Evolutionary conservation across 2,888 invertebrate genomes (phyloP).

Genomic region (Ametastegia equiseti): DNA sequence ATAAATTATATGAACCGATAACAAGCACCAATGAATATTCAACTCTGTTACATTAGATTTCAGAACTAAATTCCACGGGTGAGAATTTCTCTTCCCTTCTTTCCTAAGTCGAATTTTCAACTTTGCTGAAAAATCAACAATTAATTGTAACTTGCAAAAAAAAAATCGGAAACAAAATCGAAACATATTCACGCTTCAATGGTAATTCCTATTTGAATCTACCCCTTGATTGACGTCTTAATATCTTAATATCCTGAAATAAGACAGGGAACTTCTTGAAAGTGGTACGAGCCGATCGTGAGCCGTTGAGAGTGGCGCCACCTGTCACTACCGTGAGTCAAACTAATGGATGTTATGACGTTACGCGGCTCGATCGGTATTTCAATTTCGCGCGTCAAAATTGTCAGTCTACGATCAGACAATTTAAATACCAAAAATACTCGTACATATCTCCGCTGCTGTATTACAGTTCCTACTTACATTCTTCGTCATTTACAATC

Average conservation of each 20-base stretch:
- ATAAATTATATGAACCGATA: neutral
- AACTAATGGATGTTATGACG: neutral
- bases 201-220: neutral
- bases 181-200: neutral
- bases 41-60: no score
- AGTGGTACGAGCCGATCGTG: neutral
- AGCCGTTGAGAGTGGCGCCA: neutral
- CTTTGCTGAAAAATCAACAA: neutral
- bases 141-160: neutral
- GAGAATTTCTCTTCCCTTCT: no score
- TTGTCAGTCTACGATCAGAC: neutral
- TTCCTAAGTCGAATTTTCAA: no score
- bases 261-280: neutral
- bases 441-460: neutral
- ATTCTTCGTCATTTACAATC: no score
- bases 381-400: constrained; percentile 1
- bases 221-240: neutral
- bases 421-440: neutral
- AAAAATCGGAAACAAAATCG: neutral
- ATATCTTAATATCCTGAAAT: neutral
- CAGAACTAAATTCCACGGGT: no score
- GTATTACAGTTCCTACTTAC: neutral
- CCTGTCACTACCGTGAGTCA: neutral
- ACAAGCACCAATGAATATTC: no score
- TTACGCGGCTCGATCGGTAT: neutral